A percentile compares a stretch with the other conserved stretches of the same genome.
These are phyloP conservation scores for Astyanax mexicanus DNA, from an alignment of 2,797 vertebrate genomes.

Conservation along the genomic window DNA sequence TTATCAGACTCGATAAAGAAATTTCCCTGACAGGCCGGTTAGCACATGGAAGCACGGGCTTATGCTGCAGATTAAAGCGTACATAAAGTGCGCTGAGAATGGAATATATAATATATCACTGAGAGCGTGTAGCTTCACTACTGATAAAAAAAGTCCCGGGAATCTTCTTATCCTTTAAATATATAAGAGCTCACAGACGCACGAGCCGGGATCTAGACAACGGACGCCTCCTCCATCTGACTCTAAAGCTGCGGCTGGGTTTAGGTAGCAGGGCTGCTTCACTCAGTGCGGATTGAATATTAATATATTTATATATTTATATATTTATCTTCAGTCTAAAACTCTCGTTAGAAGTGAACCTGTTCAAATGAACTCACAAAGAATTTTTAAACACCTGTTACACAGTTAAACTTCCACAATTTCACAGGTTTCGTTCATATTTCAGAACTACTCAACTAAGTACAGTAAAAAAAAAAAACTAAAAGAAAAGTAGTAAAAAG, in stretches of 20 bases:
- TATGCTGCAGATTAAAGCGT: constrained; percentile 61
- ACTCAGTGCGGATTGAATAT: constrained; percentile 21
- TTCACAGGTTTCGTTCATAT: background rate
- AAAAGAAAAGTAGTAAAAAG: too few relatives aligned
- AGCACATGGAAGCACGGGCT: constrained; percentile 49
- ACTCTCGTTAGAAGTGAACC: background rate
- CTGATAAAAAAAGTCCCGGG: constrained; percentile 62
- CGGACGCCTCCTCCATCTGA: constrained; percentile 16
- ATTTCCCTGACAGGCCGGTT: constrained; percentile 46
- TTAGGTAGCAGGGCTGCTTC: constrained; percentile 49
- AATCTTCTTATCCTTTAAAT: constrained; percentile 64
- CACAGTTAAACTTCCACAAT: too few relatives aligned
- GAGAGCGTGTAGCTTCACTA: constrained; percentile 47
- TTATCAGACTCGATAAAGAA: constrained; percentile 54
- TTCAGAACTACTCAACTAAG: too few relatives aligned
- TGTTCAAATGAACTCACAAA: background rate
- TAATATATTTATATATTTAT: background rate
- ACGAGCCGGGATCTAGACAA: constrained; percentile 27
- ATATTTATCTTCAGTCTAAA: too few relatives aligned
- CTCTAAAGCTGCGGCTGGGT: constrained; percentile 47
- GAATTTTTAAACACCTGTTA: background rate
- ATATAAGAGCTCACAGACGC: constrained; percentile 53
- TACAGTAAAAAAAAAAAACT: too few relatives aligned
- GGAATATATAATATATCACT: constrained; percentile 61
- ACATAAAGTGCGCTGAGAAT: constrained; percentile 58